Base-by-base conservation (phyloP, 2,797 vertebrate species). In the Acomys russatus region DNA sequence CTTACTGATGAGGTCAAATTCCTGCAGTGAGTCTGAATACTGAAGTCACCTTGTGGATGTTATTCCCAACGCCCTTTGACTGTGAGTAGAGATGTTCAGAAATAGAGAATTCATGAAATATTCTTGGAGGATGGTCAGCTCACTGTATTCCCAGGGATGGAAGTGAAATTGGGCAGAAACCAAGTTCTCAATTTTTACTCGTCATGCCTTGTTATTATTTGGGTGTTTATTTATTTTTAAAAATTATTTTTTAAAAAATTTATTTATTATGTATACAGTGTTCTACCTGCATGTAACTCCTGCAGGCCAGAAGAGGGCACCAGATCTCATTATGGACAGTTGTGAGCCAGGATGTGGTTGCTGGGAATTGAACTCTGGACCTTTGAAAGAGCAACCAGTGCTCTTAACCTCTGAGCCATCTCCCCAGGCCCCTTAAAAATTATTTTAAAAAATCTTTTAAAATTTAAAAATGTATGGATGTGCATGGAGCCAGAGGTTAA, bases 111-210 rank as follows among this genome's bases (percentile, higher is more conserved):
- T 28, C 38, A n/a, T 51, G 59, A 76, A 33, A 20, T 1, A 2
- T 70, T 95, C 28, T 56, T 59, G 92, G 10, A 76, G 44, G 66
- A 56, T 33, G 25, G 70, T 56, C 44, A 84, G 25, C 54, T 56
- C 78, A 76, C 9, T 35, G 17, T 70, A 25, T 23, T 74, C 63
- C 35, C 18, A 22, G 56, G 38, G 38, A 54, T 23, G n/a, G 28
- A n/a, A 9, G 74, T 61, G 22, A 64, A 68, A 73, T 3, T 59
- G 35, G 33, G 51, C 63, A 44, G 30, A 70, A 56, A 86, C 17
- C 30, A 33, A 12, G 49, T 86, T 86, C 91, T 95, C 66, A 68
- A 56, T 18, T 89, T 89, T 89, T 84, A 84, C 23, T 91, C 51
- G 20, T 85, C 59, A 25, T 30, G 35, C 10, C 4, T 93, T 64